Conservation (phyloP, 1,140 invertebrate species). For the Scaptomyza pallida region DNA sequence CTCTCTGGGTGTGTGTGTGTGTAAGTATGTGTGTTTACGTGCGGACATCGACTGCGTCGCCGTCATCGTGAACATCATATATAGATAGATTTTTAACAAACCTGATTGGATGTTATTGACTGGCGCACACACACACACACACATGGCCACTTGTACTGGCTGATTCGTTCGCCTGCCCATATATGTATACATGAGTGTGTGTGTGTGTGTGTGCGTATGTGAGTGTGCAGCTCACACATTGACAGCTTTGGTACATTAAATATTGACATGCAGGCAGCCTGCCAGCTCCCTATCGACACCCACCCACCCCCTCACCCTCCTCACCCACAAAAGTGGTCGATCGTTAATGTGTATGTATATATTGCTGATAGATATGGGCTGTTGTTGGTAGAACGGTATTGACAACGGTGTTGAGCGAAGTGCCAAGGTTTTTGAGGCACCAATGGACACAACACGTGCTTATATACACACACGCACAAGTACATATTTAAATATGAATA, state of each 20-base stretch:
- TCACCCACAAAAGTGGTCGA: slow-evolving; percentile 38
- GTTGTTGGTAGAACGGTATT: not conserved
- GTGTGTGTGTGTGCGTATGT: not conserved
- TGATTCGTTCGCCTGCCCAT: slow-evolving; percentile 71
- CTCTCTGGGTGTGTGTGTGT: slow-evolving; percentile 5
- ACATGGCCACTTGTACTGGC: slow-evolving; percentile 51
- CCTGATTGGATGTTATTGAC: slow-evolving; percentile 84
- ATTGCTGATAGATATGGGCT: not conserved
- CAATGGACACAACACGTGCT: slow-evolving; percentile 44
- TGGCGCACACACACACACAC: slow-evolving; percentile 68
- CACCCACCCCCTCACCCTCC: too few relatives aligned
- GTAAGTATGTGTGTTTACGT: slow-evolving; percentile 50
- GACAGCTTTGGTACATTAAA: slow-evolving; percentile 35
- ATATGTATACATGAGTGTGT: not conserved
- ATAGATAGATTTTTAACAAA: slow-evolving; percentile 84
- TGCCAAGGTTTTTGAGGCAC: slow-evolving; percentile 22
- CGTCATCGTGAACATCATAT: slow-evolving; percentile 82
- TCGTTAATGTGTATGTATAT: not conserved
- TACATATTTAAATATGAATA: not conserved
- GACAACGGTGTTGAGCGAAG: not conserved
- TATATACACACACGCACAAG: slow-evolving; percentile 42
- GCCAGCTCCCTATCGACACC: not conserved
- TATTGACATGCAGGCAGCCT: slow-evolving; percentile 42
- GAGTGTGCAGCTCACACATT: slow-evolving; percentile 30
- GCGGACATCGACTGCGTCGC: slow-evolving; percentile 80